Evolutionary conservation across 1,140 invertebrate genomes (phyloP), one percentile per base, ranked within the genome.

Genomic region (Oreohelix idahoensis): DNA sequence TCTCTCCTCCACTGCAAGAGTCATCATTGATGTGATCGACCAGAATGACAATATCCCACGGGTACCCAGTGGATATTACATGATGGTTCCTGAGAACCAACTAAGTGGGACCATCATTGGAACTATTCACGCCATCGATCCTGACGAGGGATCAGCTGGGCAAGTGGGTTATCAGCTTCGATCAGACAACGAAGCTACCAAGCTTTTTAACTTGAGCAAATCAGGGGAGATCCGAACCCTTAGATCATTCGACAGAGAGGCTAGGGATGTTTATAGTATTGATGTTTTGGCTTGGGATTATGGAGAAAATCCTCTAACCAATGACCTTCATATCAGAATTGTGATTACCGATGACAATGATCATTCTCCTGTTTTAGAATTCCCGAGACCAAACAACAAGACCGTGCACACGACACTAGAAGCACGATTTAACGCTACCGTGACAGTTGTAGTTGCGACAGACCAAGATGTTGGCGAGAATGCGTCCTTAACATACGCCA

Each of bases 291-390:
- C 84, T 71, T 63, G 53, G 35, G 84, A 86, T 78, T 49, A 51
- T 15, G 84, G 82, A 5, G 32, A 36, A 23, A 70, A 35, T 13
- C 78, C 75, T 11, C 49, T 66, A 23, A 77, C 73, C 73, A 86
- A 83, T 69, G 53, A 81, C n/a, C 79, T 86, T n/a, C 77, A 76
- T 35, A 81, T 86, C 23, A 23, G 63, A 17, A 78, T 86, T 20
- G 17, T 36, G 32, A 71, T 86, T 20, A 53, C 79, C 0, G 84
- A 86, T 69, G 82, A 81, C 17, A 86, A 86, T 71, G 84, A 86
- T 73, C 82, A 83, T 36, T 29, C 53, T 17, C 84, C 84, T 26
- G 49, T 42, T 49, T 81, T 86, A 75, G 17, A 66, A 0, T 53
- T 77, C 32, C 83, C 83, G 26, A 71, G 58, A 39, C 26, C 49